phyloP scores from a whole-genome alignment of 2,888 invertebrate genomes.

The Drosophila kokeensis region DNA sequence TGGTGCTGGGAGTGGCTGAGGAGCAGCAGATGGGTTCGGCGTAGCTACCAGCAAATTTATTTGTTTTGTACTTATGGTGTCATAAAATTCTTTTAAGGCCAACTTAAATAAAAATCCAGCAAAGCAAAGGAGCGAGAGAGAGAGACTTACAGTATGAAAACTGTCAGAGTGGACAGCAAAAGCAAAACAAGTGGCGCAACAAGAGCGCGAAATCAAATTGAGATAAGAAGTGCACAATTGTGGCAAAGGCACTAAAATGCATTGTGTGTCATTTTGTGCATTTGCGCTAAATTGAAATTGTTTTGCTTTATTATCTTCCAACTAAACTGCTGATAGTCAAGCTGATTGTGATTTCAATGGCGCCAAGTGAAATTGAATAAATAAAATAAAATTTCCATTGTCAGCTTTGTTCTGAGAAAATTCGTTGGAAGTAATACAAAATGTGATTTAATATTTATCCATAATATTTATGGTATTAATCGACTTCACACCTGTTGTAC shows the following conservation, averaged over 20 bases:
- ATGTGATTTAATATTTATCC: background rate
- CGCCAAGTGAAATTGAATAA: background rate
- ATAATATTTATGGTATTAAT: background rate
- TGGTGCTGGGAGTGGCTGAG: background rate
- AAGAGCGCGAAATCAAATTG: conserved; percentile 56
- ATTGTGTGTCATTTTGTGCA: conserved; percentile 60
- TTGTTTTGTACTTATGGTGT: conserved; percentile 77
- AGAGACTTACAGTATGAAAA: conserved; percentile 6
- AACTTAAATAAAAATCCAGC: conserved; percentile 66
- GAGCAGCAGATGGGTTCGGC: conserved; percentile 3
- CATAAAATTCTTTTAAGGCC: conserved; percentile 78
- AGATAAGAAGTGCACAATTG: conserved; percentile 48
- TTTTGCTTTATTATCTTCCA: conserved; percentile 54
- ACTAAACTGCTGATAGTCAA: background rate
- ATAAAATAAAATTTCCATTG: background rate
- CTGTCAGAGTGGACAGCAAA: conserved; percentile 42
- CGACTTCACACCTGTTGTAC: background rate
- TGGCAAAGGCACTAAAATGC: conserved; percentile 59
- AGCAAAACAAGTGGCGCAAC: conserved; percentile 35
- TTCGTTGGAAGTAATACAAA: background rate
- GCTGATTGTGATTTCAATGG: background rate
- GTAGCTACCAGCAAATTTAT: conserved; percentile 65
- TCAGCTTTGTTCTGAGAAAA: background rate
- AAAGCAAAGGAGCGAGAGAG: conserved; percentile 1
- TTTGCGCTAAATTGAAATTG: conserved; percentile 67